These are phyloP conservation scores for Pampusana beccarii DNA, from an alignment of 2,113 vertebrate species.

Conservation along the genomic window DNA sequence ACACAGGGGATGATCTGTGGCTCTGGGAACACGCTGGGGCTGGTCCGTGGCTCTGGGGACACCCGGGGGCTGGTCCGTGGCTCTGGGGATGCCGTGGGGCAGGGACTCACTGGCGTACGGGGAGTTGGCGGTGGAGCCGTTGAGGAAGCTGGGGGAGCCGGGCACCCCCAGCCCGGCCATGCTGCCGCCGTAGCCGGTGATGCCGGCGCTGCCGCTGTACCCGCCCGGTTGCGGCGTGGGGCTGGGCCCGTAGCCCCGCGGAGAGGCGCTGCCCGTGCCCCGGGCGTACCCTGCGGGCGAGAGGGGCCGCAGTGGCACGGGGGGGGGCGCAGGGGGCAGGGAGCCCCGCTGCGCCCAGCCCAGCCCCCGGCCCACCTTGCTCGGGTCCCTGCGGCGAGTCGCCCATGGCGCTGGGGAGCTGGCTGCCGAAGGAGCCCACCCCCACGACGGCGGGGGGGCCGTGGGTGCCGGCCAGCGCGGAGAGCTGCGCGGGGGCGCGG, in stretches of 20 bases:
- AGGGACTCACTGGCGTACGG: slow-evolving; percentile 93
- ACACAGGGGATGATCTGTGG: no score
- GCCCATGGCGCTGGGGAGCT: slow-evolving; percentile 88
- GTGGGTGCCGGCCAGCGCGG: slow-evolving; percentile 82
- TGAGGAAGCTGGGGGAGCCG: slow-evolving; percentile 94
- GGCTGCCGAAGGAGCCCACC: slow-evolving; percentile 90
- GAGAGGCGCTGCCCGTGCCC: slow-evolving; percentile 88
- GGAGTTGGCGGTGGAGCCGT: slow-evolving; percentile 91
- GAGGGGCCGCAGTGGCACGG: not conserved
- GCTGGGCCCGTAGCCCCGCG: slow-evolving; percentile 88
- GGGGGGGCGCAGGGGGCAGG: no score
- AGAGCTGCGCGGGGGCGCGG: slow-evolving; percentile 87
- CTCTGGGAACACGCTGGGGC: no score
- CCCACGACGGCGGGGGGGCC: slow-evolving; percentile 87
- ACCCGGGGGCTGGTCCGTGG: no score
- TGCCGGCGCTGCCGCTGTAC: slow-evolving; percentile 87
- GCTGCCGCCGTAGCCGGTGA: slow-evolving; percentile 85
- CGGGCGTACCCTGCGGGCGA: slow-evolving; percentile 85
- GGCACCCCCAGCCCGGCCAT: slow-evolving; percentile 92
- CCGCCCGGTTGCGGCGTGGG: slow-evolving; percentile 90
- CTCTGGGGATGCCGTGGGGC: no score
- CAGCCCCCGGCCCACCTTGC: slow-evolving; percentile 77
- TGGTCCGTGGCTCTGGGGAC: no score
- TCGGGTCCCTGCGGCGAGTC: slow-evolving; percentile 87
- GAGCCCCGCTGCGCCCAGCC: not conserved